Percentiles rank a stretch among this genome's conserved stretches.
Conservation (phyloP, 2,797 vertebrate species). For the Sebastes alutus region DNA sequence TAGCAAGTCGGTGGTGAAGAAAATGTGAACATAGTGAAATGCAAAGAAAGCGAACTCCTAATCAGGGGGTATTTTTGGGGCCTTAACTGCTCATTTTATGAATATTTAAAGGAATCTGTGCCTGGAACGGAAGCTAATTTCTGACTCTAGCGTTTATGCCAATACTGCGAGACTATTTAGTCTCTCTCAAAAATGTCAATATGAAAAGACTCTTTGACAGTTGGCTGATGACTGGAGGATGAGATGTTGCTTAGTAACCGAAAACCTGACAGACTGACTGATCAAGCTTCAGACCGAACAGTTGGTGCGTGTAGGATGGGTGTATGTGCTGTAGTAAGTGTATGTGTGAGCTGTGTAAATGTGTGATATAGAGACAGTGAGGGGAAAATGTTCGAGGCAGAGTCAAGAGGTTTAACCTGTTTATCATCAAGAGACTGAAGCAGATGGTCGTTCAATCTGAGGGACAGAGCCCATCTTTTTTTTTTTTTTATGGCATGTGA, state of each 20-base stretch:
- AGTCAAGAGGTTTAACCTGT: conserved; percentile 3
- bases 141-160: neutral
- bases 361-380: neutral
- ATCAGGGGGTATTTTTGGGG: neutral
- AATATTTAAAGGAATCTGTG: conserved; percentile 1
- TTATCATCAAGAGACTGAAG: neutral
- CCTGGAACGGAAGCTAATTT: conserved; percentile 8
- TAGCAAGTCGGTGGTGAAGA: neutral
- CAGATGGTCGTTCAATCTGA: neutral
- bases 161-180: conserved; percentile 6
- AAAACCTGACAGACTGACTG: conserved; percentile 66
- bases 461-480: neutral
- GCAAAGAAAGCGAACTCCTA: neutral
- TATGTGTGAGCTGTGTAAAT: neutral
- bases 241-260: conserved; percentile 70
- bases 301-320: conserved; percentile 66
- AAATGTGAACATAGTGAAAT: neutral
- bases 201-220: conserved; percentile 52
- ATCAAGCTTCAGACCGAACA: conserved; percentile 57
- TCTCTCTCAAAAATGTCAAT: conserved; percentile 50
- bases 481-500: neutral
- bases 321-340: conserved; percentile 16
- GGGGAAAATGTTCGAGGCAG: neutral
- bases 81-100: conserved; percentile 26
- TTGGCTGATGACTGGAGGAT: conserved; percentile 49